phyloP scores from a whole-genome alignment of 2,797 vertebrate genomes.

The Spinus olivaceus region DNA sequence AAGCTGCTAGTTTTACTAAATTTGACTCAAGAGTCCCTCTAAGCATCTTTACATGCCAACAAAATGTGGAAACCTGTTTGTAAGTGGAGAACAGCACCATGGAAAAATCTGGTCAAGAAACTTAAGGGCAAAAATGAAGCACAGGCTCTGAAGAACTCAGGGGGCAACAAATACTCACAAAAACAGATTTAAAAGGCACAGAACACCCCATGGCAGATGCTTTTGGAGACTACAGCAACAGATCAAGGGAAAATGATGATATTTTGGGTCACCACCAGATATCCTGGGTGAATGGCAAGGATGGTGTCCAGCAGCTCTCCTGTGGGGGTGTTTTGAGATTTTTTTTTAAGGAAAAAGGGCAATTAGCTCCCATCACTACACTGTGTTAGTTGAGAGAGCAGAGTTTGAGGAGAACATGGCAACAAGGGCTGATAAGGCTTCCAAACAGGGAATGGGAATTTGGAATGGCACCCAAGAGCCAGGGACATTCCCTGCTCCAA shows the following conservation, averaged over 20 bases:
- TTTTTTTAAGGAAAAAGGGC: neutral
- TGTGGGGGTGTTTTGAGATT: too few species aligned
- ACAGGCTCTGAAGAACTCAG: neutral
- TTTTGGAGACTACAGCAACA: neutral
- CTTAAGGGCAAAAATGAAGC: neutral
- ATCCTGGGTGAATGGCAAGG: accelerated
- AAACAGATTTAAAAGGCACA: neutral
- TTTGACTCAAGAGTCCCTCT: neutral
- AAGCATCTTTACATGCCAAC: neutral
- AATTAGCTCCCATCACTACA: accelerated
- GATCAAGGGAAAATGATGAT: neutral
- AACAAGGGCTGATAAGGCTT: neutral
- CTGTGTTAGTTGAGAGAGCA: neutral
- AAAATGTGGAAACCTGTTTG: neutral
- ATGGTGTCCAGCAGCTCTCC: neutral
- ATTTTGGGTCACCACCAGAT: neutral
- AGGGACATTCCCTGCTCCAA: neutral
- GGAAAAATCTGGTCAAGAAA: neutral
- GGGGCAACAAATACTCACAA: neutral
- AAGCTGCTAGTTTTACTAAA: neutral
- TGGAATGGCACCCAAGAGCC: neutral
- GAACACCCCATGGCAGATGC: neutral
- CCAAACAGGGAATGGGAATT: neutral
- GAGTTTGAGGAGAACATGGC: neutral
- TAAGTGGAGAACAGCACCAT: neutral